Conservation (phyloP, 2,888 invertebrate genomes). For the Spialia ferax region DNA sequence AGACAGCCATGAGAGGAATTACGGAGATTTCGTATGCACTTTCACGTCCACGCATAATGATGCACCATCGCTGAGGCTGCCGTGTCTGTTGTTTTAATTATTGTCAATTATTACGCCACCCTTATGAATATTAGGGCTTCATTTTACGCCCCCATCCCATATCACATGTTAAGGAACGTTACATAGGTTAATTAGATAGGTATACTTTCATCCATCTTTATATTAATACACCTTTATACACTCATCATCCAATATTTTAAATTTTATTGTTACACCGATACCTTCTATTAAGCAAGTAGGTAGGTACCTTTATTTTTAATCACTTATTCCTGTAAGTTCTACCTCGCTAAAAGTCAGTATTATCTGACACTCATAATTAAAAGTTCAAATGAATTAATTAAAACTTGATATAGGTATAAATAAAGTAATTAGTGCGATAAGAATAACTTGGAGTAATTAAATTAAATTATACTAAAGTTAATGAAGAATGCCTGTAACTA, state of each 20-base stretch:
- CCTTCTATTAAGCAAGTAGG: no score
- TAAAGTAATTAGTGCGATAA: no score
- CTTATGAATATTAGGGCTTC: conserved; percentile 21
- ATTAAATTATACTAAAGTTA: no score
- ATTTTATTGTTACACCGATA: no score
- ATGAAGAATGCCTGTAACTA: no score
- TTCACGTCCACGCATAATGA: conserved; percentile 73
- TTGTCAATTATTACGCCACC: conserved; percentile 62
- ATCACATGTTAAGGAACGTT: background rate
- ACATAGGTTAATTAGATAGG: no score
- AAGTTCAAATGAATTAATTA: background rate
- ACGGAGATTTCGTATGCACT: conserved; percentile 64
- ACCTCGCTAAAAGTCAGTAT: background rate
- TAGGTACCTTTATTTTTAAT: background rate
- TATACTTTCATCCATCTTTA: no score
- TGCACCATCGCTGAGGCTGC: conserved; percentile 61
- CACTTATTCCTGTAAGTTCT: background rate
- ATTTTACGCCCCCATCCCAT: background rate
- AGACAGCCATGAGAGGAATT: background rate
- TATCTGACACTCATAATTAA: background rate
- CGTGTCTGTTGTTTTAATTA: conserved; percentile 79
- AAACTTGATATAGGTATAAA: background rate
- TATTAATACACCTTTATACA: no score
- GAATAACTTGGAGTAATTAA: no score
- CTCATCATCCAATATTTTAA: no score